Percentiles rank a stretch among this genome's conserved stretches.
These are phyloP conservation scores for Melanotaenia nigrans DNA, from an alignment of 2,797 vertebrate genomes.

Conservation along the genomic window DNA sequence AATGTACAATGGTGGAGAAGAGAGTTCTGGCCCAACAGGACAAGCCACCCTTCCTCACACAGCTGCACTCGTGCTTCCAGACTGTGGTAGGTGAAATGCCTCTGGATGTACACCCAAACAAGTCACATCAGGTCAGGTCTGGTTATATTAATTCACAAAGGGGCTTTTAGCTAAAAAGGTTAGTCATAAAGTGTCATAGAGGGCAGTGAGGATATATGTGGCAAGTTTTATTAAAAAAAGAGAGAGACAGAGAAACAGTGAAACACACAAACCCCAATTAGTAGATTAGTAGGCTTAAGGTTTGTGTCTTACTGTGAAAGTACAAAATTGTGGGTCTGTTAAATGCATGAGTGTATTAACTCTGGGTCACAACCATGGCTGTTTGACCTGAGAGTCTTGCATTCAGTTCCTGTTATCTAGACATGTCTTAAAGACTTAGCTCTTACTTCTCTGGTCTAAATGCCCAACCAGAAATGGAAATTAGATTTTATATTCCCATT, in stretches of 20 bases:
- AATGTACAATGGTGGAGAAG: slow-evolving; percentile 98
- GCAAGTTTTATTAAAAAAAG: slow-evolving; percentile 19
- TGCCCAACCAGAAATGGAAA: neutral
- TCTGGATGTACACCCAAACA: slow-evolving; percentile 22
- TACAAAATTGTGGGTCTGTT: neutral
- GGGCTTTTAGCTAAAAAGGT: slow-evolving; percentile 53
- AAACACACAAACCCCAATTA: slow-evolving; percentile 47
- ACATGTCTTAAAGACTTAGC: neutral
- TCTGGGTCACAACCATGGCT: neutral
- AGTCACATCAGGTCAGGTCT: slow-evolving; percentile 35
- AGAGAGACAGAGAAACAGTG: neutral
- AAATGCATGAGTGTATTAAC: neutral
- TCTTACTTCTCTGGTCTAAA: neutral
- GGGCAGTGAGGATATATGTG: slow-evolving; percentile 30
- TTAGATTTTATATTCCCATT: neutral
- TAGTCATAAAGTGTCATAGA: slow-evolving; percentile 43
- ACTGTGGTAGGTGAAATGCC: slow-evolving; percentile 87
- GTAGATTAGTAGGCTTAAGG: neutral
- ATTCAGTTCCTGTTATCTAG: neutral
- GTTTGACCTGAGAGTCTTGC: neutral
- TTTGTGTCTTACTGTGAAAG: neutral
- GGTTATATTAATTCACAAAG: slow-evolving; percentile 53
- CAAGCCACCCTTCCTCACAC: slow-evolving; percentile 94
- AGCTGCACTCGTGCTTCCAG: slow-evolving; percentile 98
- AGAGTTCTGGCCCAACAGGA: slow-evolving; percentile 92